Percentiles rank a stretch among this genome's conserved stretches.
phyloP scores from a whole-genome alignment of 2,888 invertebrate species.

The Orthosia cruda region DNA sequence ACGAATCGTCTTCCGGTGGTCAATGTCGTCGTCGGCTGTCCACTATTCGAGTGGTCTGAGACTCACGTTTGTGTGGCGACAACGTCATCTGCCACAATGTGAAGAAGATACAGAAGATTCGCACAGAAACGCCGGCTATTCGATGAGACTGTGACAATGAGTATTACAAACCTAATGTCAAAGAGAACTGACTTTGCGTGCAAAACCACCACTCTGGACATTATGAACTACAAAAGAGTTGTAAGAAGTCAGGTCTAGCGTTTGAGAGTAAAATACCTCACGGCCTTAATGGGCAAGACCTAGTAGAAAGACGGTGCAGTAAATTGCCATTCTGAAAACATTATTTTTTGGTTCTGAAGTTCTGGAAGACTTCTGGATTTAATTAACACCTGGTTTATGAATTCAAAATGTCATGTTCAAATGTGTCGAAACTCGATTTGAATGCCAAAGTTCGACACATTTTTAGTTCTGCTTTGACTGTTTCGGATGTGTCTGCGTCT shows the following conservation, averaged over 20 bases:
- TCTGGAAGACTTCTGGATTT: too few species aligned
- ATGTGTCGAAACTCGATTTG: too few species aligned
- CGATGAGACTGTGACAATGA: not conserved
- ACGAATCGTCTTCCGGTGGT: slow-evolving; percentile 84
- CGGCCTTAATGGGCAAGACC: not conserved
- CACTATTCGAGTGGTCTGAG: slow-evolving; percentile 54
- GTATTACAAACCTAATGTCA: not conserved
- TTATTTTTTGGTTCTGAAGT: too few species aligned
- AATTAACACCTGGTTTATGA: too few species aligned
- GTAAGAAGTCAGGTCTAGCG: not conserved
- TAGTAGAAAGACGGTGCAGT: not conserved
- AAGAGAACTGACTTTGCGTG: not conserved
- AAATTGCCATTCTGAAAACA: not conserved
- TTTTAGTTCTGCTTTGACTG: not conserved
- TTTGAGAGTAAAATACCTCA: too few species aligned
- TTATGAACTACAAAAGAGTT: not conserved
- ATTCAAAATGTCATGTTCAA: too few species aligned
- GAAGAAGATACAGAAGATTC: slow-evolving; percentile 4
- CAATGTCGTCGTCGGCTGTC: slow-evolving; percentile 78
- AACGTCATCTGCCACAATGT: slow-evolving; percentile 9
- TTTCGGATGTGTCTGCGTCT: not conserved
- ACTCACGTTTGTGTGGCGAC: slow-evolving; percentile 62
- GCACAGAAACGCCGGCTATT: not conserved
- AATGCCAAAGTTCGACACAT: too few species aligned
- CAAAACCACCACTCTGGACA: not conserved